Base-by-base conservation (phyloP, 2,888 invertebrate genomes). In the Sericinus montela region DNA sequence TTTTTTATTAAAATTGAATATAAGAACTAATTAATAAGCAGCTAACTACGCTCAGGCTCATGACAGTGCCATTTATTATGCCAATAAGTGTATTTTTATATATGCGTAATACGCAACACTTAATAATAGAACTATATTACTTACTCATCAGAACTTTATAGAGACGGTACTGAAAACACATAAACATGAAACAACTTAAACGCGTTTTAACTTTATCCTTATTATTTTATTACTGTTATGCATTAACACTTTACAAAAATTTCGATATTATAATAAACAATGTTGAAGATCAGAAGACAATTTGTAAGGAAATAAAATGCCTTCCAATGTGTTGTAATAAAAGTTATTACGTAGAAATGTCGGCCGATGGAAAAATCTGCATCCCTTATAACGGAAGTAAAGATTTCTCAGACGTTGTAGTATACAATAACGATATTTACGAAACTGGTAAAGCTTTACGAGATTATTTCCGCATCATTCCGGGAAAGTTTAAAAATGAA, bases 401-500 rank as follows among this genome's bases (percentile, higher is more conserved):
- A 4, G 36, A 46, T 25, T 54, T 52, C 14, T n/a, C 19, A 7
- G 40, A 54, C 13, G 19, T 42, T 1, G 13, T 37, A 7, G 32
- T 56, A 2, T 56, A 54, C 23, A 32, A 48, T 1, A 39, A 56
- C 14, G 41, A 54, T 13, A 34, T 54, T 8, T 29, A 11, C 2
- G 32, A 32, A 5, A 51, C 46, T 0, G 38, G 34, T 1, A 50
- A 52, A 38, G 36, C 29, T 3, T 14, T 53, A 11, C 9, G 10
- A 7, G 46, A 52, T 25, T 14, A 41, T 1, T 57, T 55, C 15
- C n/a, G 35, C 23, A 15, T 50, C 23, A 14, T n/a, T 29, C 49
- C 49, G 3, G 49, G 45, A 29, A 50, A 14, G 36, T 50, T 45
- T 45, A 29, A 13, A 8, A 50, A 50, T 23, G 10, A 1, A 1